A percentile compares a stretch with the other conserved stretches of the same genome.
Conservation (phyloP, 1,140 invertebrate genomes). For the Bombus balteatus region DNA sequence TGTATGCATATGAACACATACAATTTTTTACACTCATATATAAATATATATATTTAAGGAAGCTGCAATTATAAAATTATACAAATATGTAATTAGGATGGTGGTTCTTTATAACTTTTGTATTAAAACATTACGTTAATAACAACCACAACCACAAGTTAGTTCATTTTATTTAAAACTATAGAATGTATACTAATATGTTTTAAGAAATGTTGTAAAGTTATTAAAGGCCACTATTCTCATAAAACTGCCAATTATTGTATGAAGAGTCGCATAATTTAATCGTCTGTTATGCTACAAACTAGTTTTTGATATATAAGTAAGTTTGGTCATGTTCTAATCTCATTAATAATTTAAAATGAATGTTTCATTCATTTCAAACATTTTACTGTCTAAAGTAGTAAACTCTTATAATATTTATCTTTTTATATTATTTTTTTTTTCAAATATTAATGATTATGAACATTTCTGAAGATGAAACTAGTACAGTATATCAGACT, state of each 20-base stretch:
- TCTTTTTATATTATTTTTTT: conserved; percentile 1
- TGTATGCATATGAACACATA: conserved; percentile 42
- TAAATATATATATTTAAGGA: conserved; percentile 56
- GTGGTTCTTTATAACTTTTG: conserved; percentile 36
- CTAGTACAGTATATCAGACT: conserved; percentile 46
- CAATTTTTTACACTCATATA: conserved; percentile 51
- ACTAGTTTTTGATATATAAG: conserved; percentile 47
- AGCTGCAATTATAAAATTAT: conserved; percentile 37
- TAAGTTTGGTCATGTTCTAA: neutral
- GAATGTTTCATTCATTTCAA: neutral
- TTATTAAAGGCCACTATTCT: conserved; percentile 46
- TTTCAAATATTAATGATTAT: neutral
- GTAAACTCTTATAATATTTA: neutral
- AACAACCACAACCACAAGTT: neutral
- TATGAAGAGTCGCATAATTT: conserved; percentile 45
- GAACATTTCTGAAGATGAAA: conserved; percentile 8
- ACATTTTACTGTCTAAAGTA: neutral
- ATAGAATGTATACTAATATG: neutral
- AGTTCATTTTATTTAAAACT: conserved; percentile 31
- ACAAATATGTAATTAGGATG: conserved; percentile 47
- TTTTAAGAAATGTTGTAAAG: neutral
- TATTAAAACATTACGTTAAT: neutral
- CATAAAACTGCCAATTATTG: conserved; percentile 53
- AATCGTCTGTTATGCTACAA: conserved; percentile 39
- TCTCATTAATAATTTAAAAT: neutral